Conservation (phyloP, 2,113 vertebrate genomes). For the Cygnus atratus region DNA sequence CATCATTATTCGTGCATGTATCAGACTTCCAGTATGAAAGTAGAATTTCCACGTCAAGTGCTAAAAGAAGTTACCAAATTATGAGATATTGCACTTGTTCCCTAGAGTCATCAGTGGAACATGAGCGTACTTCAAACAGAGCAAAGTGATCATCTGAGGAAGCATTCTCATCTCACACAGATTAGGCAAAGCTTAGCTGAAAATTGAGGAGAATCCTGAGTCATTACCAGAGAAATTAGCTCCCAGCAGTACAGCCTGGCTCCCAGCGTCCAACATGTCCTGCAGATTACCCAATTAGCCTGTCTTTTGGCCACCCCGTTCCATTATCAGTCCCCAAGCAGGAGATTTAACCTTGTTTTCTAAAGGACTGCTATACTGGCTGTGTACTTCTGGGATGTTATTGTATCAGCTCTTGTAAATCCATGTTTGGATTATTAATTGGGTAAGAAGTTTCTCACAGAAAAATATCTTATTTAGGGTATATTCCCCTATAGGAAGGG, state of each 20-base stretch:
- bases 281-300: neutral
- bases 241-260: neutral
- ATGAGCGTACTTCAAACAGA: neutral
- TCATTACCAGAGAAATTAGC: neutral
- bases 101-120: neutral
- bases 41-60: neutral
- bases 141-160: neutral
- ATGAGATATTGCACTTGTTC: neutral
- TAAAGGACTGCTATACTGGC: neutral
- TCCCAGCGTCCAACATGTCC: rapidly evolving
- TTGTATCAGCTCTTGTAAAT: neutral
- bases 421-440: neutral
- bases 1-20: neutral
- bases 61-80: neutral
- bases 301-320: neutral
- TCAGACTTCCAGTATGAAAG: neutral
- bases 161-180: neutral
- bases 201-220: neutral
- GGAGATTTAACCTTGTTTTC: neutral
- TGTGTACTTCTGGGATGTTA: neutral
- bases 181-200: neutral
- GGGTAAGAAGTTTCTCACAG: neutral
- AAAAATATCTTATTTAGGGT: neutral
- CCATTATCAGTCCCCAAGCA: neutral
- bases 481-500: neutral